Evolutionary conservation across 37 sponge, comb jelly and placozoan genomes (phyloP).

Genomic region (Halichondria panicea): DNA sequence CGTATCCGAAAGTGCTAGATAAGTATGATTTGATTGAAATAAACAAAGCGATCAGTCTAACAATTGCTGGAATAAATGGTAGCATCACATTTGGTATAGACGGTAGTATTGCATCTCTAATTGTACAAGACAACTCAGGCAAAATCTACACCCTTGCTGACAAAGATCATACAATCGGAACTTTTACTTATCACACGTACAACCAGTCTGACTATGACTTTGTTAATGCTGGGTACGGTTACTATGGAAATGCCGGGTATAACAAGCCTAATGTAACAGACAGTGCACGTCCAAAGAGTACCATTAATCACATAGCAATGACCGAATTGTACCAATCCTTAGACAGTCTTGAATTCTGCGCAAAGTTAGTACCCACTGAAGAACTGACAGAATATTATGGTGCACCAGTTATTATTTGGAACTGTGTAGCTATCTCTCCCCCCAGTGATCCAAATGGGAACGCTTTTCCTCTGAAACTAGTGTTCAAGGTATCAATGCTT

Average conservation of each 20-base stretch:
- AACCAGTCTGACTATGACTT: conserved; percentile 62
- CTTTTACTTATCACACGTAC: conserved; percentile 64
- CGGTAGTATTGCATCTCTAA: neutral
- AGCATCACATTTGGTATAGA: neutral
- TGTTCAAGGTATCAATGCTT: conserved; percentile 33
- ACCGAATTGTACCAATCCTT: conserved; percentile 11
- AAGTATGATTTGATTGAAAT: neutral
- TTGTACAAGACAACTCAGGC: neutral
- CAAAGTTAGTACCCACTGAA: conserved; percentile 8
- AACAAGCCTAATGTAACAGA: conserved; percentile 57
- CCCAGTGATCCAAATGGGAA: neutral
- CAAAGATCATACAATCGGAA: neutral
- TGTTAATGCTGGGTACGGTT: conserved; percentile 28
- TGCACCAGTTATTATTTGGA: conserved; percentile 45
- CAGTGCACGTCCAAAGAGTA: conserved; percentile 48
- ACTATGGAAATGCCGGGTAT: conserved; percentile 64
- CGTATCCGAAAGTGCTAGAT: conserved; percentile 1
- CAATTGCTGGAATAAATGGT: neutral
- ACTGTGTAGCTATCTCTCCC: conserved; percentile 10
- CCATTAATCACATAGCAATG: neutral
- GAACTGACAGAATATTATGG: conserved; percentile 51
- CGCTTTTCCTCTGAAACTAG: neutral
- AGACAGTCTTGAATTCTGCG: conserved; percentile 3
- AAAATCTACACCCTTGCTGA: conserved; percentile 25
- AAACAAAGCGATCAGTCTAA: no score